Evolutionary conservation across 2,113 vertebrate species (phyloP).

Genomic region (Bufo gargarizans): DNA sequence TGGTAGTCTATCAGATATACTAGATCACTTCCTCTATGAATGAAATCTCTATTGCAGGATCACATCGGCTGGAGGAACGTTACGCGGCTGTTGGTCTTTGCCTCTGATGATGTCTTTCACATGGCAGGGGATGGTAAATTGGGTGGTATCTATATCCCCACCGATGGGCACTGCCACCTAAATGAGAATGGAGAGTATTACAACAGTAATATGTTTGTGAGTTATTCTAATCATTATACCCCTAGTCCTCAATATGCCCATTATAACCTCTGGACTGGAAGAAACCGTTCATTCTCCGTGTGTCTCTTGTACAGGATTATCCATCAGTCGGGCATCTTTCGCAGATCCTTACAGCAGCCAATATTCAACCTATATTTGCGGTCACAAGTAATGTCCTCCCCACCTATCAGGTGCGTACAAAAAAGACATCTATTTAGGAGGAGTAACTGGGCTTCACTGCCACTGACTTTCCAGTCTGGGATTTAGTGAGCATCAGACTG

Average conservation of each 20-base stretch:
- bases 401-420: slow-evolving; percentile 71
- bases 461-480: no score
- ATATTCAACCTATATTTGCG: slow-evolving; percentile 83
- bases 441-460: not conserved
- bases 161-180: slow-evolving; percentile 77
- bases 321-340: slow-evolving; percentile 79
- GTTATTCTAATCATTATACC: slow-evolving; percentile 16
- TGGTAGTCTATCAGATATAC: not conserved
- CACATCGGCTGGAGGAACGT: slow-evolving; percentile 78
- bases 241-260: not conserved
- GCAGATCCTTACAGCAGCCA: slow-evolving; percentile 73
- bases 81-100: slow-evolving; percentile 79
- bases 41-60: slow-evolving; percentile 63
- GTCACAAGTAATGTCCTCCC: slow-evolving; percentile 71
- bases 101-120: slow-evolving; percentile 81
- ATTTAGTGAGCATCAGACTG: not conserved
- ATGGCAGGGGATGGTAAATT: slow-evolving; percentile 80
- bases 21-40: not conserved
- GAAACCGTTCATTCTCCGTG: not conserved
- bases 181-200: slow-evolving; percentile 70
- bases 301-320: slow-evolving; percentile 72
- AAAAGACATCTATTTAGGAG: not conserved
- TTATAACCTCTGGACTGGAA: not conserved
- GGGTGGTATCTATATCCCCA: slow-evolving; percentile 76
- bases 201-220: slow-evolving; percentile 68